Evolutionary conservation across 2,113 vertebrate genomes (phyloP), one percentile per base, ranked within the genome.

Genomic region (Phaetusa simplex): DNA sequence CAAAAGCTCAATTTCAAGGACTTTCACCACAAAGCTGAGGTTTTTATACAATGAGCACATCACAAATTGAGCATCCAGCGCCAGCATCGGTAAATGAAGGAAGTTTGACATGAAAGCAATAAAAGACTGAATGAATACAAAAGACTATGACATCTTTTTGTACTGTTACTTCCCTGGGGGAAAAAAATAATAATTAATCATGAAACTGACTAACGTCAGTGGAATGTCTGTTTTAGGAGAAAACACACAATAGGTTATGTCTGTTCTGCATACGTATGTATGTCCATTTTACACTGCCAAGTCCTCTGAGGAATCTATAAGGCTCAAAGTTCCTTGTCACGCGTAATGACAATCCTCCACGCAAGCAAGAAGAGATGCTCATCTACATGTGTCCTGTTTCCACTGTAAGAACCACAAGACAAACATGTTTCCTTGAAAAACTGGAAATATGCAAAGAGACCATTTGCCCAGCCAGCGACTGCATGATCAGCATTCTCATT

Each of bases 1-100:
- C 67, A 71, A 95, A 95, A 92, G 56, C 85, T 61, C 16, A 1
- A 83, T 86, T 95, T 70, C 85, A 88, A 95, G 90, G 71, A 93
- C 92, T 72, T 84, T 49, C 42, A 67, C 43, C 47, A 58, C 30
- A 78, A 38, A 90, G 20, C 59, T 59, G 64, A 92, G 38, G 29
- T 38, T 90, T 92, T 74, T 62, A 29, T 32, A 91, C 56, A 86
- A 6, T 32, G 22, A 86, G 26, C 50, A 36, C 52, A 45, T 64
- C 80, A 76, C 30, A 93, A 84, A 83, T 69, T 15, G 87, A 93
- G 73, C 66, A 96, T 74, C 64, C 70, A 88, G n/a, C 20, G 49
- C 24, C 79, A 78, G 70, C 59, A 83, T 22, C 82, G 56, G 71
- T 73, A 95, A 81, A 90, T 58, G 69, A 52, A 92, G 65, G 26